These are phyloP conservation scores for Tinamus guttatus DNA, from an alignment of 2,113 vertebrate genomes.

Conservation along the genomic window DNA sequence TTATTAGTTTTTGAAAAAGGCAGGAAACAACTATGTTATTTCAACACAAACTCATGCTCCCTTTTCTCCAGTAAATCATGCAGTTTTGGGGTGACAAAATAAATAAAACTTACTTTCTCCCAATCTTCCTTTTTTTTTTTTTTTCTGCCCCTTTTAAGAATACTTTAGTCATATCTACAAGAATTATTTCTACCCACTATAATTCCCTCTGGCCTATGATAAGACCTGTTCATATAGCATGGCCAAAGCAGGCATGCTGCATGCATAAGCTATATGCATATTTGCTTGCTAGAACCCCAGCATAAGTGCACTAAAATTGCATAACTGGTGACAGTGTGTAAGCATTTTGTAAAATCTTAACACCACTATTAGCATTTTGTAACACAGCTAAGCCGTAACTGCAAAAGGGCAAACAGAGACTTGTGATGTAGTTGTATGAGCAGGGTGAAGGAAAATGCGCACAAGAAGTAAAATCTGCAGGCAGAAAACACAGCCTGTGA, in stretches of 20 bases:
- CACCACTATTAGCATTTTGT: neutral
- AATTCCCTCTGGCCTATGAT: neutral
- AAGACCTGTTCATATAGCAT: rapidly evolving
- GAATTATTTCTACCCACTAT: neutral
- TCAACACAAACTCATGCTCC: neutral
- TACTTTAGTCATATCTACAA: neutral
- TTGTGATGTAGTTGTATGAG: neutral
- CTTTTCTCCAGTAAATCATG: neutral
- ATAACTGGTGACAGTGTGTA: neutral
- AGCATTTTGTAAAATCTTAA: neutral
- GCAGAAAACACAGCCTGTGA: neutral
- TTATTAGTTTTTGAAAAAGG: neutral
- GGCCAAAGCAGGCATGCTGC: neutral
- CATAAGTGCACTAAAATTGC: neutral
- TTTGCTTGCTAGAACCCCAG: neutral
- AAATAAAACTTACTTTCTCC: neutral
- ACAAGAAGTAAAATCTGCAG: neutral
- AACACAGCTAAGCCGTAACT: neutral
- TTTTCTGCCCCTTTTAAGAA: neutral
- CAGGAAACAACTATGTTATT: neutral
- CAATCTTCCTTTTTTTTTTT: neutral
- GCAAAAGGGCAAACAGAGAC: neutral
- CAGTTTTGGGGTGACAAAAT: rapidly evolving
- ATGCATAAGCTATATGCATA: neutral
- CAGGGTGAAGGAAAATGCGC: neutral